Evolutionary conservation across 2,113 vertebrate species (phyloP).

Genomic region (Phainopepla nitens): DNA sequence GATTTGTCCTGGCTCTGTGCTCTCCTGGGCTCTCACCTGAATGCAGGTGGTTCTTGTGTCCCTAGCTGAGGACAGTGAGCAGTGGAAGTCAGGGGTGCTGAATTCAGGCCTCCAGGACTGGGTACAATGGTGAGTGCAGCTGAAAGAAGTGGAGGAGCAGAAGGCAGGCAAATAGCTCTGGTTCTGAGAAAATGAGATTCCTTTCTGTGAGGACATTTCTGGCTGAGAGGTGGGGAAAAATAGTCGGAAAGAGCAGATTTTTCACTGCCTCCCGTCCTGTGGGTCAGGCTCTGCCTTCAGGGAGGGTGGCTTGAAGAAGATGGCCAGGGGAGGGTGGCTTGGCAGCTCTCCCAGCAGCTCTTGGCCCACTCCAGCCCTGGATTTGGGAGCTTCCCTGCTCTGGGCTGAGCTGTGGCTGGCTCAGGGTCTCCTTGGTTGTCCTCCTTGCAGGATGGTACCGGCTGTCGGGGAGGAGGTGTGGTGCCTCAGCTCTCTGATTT

Average conservation of each 20-base stretch:
- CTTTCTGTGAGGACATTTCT: neutral
- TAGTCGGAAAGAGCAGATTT: neutral
- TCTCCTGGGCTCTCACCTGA: neutral
- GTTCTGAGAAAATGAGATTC: neutral
- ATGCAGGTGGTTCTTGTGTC: neutral
- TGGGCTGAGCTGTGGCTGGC: neutral
- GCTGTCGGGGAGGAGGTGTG: neutral
- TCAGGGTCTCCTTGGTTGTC: neutral
- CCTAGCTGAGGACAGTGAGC: neutral
- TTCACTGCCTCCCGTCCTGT: fast-evolving
- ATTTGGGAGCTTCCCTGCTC: neutral
- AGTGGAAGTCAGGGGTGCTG: neutral
- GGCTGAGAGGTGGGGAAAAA: neutral
- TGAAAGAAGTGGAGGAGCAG: neutral
- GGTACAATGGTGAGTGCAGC: neutral
- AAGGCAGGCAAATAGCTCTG: neutral
- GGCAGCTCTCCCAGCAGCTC: neutral
- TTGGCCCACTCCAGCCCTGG: neutral
- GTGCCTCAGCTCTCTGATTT: neutral
- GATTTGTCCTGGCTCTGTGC: neutral
- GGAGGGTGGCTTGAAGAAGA: neutral
- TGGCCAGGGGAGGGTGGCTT: neutral
- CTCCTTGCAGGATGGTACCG: neutral
- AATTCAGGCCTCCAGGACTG: neutral
- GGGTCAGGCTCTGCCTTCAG: fast-evolving